Percentiles rank a stretch among this genome's conserved stretches.
These are phyloP conservation scores for Umimayanthus chanpuru DNA, from an alignment of 92 coral and sea anemone species.

Conservation along the genomic window DNA sequence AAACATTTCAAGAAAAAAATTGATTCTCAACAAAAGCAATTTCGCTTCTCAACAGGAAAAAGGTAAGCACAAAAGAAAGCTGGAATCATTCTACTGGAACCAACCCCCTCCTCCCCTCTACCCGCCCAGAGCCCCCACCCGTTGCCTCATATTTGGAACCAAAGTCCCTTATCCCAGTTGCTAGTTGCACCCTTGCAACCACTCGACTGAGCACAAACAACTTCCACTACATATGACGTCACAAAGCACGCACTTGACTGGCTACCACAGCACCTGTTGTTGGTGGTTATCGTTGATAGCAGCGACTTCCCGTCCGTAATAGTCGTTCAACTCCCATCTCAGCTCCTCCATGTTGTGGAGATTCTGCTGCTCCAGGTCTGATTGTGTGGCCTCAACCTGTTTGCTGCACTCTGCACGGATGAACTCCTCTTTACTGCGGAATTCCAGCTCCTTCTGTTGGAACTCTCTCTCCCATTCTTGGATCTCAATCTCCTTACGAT, in stretches of 20 bases:
- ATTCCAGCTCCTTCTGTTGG: constrained; percentile 80
- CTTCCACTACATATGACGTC: neutral
- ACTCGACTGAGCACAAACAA: neutral
- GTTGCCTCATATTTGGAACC: too few relatives aligned
- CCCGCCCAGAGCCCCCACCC: too few relatives aligned
- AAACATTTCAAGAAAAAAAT: too few relatives aligned
- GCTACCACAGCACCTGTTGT: constrained; percentile 96
- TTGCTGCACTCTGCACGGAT: constrained; percentile 65
- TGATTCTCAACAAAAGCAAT: too few relatives aligned
- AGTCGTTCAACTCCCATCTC: constrained; percentile 86
- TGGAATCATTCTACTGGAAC: too few relatives aligned
- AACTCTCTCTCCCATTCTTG: constrained; percentile 97
- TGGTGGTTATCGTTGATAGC: constrained; percentile 71
- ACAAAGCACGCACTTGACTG: constrained; percentile 8
- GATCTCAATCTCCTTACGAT: constrained; percentile 80
- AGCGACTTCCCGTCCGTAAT: constrained; percentile 79
- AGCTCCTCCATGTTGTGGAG: constrained; percentile 76
- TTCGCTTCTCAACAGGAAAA: too few relatives aligned
- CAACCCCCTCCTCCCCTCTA: too few relatives aligned
- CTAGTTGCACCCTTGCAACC: neutral
- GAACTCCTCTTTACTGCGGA: constrained; percentile 63
- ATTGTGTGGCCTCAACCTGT: constrained; percentile 61
- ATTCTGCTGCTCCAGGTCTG: constrained; percentile 74
- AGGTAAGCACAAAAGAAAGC: too few relatives aligned
- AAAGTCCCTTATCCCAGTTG: too few relatives aligned